Evolutionary conservation across 2,113 vertebrate genomes (phyloP).

Genomic region (Petrocephalus microphthalmus): DNA sequence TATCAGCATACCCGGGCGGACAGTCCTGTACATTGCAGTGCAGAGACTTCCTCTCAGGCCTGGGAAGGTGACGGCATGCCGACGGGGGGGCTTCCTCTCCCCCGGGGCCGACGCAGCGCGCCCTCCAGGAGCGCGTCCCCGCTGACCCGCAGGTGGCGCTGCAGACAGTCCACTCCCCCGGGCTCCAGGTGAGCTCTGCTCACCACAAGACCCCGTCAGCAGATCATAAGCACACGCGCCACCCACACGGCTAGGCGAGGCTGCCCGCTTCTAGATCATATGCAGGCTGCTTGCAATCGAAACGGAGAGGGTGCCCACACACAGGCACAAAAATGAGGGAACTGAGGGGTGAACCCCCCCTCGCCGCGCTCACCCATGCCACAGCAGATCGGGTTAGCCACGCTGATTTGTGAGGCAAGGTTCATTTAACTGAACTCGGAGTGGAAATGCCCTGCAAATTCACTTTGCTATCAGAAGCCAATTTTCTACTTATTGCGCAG

Average conservation of each 20-base stretch:
- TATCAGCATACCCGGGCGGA: conserved; percentile 66
- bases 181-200: conserved; percentile 68
- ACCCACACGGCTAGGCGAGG: not conserved
- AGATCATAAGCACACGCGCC: not conserved
- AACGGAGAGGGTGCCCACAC: not conserved
- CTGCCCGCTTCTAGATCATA: not conserved
- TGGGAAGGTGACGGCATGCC: conserved; percentile 60
- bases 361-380: no score
- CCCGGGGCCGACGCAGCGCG: conserved; percentile 50
- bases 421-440: not conserved
- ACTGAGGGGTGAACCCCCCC: no score
- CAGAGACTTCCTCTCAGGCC: conserved; percentile 48
- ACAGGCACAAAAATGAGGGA: not conserved
- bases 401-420: not conserved
- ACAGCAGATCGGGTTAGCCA: not conserved
- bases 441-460: not conserved
- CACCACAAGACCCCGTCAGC: conserved; percentile 19
- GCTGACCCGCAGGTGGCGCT: conserved; percentile 72
- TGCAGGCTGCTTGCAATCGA: not conserved
- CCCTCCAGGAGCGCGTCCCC: conserved; percentile 58
- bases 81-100: conserved; percentile 54
- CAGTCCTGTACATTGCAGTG: conserved; percentile 72
- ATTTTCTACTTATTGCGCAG: not conserved
- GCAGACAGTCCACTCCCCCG: conserved; percentile 69
- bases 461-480: not conserved